phyloP scores from a whole-genome alignment of 2,113 vertebrate species.

The Otis tarda region DNA sequence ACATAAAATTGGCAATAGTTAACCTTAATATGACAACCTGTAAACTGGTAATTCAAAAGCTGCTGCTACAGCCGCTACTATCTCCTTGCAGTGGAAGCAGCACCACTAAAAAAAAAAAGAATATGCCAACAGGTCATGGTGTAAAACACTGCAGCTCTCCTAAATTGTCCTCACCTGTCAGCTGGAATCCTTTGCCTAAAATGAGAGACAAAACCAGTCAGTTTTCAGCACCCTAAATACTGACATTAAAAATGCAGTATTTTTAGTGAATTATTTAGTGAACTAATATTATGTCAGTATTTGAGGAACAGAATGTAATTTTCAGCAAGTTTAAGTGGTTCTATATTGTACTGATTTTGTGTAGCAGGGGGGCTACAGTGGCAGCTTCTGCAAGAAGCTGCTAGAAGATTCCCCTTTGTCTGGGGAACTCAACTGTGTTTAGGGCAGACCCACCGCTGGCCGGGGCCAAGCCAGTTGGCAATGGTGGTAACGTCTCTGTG shows the following conservation, averaged over 20 bases:
- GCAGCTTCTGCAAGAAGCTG: no score
- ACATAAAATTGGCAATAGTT: conserved; percentile 47
- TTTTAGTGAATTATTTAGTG: not conserved
- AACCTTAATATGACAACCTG: conserved; percentile 61
- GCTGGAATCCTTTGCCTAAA: not conserved
- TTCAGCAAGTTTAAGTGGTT: not conserved
- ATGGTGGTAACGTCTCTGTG: no score
- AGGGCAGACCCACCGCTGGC: no score
- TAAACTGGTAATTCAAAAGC: conserved; percentile 48
- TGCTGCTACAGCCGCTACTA: not conserved
- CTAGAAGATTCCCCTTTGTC: no score
- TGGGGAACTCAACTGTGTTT: no score
- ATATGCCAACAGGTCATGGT: not conserved
- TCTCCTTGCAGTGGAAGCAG: not conserved
- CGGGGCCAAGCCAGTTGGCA: no score
- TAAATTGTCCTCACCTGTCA: not conserved
- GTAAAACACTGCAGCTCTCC: not conserved
- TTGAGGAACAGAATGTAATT: not conserved
- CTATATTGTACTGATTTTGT: not conserved
- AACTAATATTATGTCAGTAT: not conserved
- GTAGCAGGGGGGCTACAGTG: no score
- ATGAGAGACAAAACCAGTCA: not conserved
- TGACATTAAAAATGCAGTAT: rapidly evolving
- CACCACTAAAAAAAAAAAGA: not conserved
- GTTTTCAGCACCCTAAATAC: not conserved